phyloP scores from a whole-genome alignment of 2,797 vertebrate species.

The Clarias platycephalus region DNA sequence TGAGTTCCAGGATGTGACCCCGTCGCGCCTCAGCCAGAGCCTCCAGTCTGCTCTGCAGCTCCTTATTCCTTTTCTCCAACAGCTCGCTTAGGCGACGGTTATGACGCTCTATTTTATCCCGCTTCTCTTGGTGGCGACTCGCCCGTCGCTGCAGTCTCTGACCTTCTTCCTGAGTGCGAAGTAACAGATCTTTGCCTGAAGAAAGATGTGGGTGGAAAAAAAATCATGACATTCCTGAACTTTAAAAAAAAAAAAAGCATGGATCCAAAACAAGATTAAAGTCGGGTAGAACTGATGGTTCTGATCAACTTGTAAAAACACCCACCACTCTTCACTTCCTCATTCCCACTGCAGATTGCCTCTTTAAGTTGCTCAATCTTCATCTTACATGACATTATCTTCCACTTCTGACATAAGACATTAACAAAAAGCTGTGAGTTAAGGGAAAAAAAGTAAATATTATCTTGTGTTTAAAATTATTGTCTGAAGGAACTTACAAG shows the following conservation, averaged over 20 bases:
- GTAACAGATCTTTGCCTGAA: slow-evolving; percentile 81
- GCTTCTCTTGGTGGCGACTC: slow-evolving; percentile 90
- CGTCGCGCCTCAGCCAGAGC: slow-evolving; percentile 80
- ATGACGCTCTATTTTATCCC: slow-evolving; percentile 90
- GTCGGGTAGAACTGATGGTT: neutral
- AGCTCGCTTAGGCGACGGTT: slow-evolving; percentile 86
- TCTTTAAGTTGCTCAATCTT: slow-evolving; percentile 93
- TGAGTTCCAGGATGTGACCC: slow-evolving; percentile 86
- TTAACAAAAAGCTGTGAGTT: neutral
- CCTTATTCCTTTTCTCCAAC: slow-evolving; percentile 79
- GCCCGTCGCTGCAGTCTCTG: slow-evolving; percentile 88
- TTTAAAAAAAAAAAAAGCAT: neutral
- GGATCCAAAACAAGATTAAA: neutral
- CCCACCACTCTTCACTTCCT: slow-evolving; percentile 88
- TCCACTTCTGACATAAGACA: slow-evolving; percentile 86
- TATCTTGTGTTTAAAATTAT: neutral
- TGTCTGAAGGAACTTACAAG: slow-evolving; percentile 76
- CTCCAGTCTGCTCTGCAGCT: slow-evolving; percentile 78
- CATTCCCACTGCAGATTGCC: slow-evolving; percentile 84
- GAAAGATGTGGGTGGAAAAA: neutral
- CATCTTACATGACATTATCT: slow-evolving; percentile 96
- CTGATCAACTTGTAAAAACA: slow-evolving; percentile 36
- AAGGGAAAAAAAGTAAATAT: neutral
- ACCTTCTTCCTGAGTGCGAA: slow-evolving; percentile 85
- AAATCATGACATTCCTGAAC: neutral